Percentiles rank a stretch among this genome's conserved stretches.
These are phyloP conservation scores for Chaitophorus viminalis DNA, from an alignment of 2,888 invertebrate species.

Conservation along the genomic window DNA sequence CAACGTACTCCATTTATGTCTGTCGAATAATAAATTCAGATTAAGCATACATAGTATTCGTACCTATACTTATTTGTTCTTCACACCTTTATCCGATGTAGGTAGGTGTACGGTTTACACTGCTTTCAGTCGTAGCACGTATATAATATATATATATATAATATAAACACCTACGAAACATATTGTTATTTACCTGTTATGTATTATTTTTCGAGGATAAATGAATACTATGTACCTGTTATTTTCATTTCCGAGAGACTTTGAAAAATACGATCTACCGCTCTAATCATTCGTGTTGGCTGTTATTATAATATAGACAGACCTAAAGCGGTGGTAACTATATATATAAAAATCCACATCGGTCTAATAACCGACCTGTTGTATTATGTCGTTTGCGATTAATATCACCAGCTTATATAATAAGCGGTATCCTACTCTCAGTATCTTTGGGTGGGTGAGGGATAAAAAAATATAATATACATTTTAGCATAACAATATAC, in stretches of 20 bases:
- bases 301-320: no score
- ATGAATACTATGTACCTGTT: no score
- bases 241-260: neutral
- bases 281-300: neutral
- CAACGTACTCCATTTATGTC: neutral
- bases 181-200: no score
- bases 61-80: no score
- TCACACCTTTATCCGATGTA: neutral
- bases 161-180: no score
- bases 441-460: neutral
- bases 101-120: neutral
- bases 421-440: neutral
- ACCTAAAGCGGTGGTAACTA: no score
- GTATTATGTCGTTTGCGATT: neutral
- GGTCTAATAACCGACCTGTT: neutral
- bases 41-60: neutral
- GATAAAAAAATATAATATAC: neutral
- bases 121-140: neutral
- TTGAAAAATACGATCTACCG: neutral
- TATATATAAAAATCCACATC: neutral
- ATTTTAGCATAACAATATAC: neutral
- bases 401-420: neutral
- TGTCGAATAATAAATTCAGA: neutral
- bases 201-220: neutral
- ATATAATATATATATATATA: no score